Base-by-base conservation (phyloP, 2,888 invertebrate species). In the Nomada goodeniana region DNA sequence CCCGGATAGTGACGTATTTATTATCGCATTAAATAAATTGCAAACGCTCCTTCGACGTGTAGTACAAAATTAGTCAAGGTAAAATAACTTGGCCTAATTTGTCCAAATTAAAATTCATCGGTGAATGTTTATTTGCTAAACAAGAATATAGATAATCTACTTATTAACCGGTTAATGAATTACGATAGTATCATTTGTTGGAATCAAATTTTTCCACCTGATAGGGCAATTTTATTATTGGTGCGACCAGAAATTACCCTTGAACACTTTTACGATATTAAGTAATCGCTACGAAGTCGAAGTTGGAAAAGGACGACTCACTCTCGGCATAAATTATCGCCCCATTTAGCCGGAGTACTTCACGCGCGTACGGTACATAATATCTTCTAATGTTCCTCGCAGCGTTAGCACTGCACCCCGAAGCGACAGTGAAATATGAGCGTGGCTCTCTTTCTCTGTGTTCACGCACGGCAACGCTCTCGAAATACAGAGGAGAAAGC, bases 401-500 rank as follows among this genome's bases (percentile, higher is more conserved):
- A 65, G 65, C 70, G 80, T 69, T 69, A 65, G 70, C 74, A 55
- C 76, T 71, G 76, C 63, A 67, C 57, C 70, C 44, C 52, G 55
- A 63, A 69, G 79, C 82, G 85, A 85, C 85, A 82, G 74, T 83
- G 77, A 87, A 87, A 82, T 83, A 87, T 80, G 60, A 69, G 42
- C 69, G 36, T 23, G 10, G 11, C 44, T 23, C 68, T 59, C 63
- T 81, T 81, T 68, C 76, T 67, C 69, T 64, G 70, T 20, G 64
- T 72, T 59, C 77, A 53, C 69, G 57, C 68, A 61, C 61, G 71
- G 60, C 70, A 57, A 64, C 61, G 53, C 79, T 73, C 76, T 78
- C 81, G 76, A 73, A 64, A 57, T 13, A 61, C 42, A 11, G 20
- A 57, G 18, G 68, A 53, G 69, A 65, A 86, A 85, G 85, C 90